These are phyloP conservation scores for Mormyrus hasselquistii DNA, from an alignment of 2,797 vertebrate genomes.

Conservation along the genomic window DNA sequence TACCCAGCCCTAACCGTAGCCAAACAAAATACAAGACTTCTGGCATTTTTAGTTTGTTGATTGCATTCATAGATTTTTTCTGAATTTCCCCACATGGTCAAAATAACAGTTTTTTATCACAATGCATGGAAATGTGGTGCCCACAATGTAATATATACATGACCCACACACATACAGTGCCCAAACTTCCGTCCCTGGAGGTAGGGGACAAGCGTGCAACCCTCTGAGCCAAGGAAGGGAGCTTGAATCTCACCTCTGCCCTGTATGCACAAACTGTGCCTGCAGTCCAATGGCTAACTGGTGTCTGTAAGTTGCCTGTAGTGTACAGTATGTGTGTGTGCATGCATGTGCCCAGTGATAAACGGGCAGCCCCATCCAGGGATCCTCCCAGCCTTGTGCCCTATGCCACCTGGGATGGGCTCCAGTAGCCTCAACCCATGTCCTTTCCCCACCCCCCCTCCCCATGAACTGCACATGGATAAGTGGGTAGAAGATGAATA, in stretches of 20 bases:
- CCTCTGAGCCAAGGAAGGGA: background rate
- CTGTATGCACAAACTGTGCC: background rate
- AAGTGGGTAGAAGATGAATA: background rate
- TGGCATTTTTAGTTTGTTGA: background rate
- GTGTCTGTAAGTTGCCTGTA: background rate
- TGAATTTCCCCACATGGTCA: background rate
- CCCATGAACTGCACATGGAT: background rate
- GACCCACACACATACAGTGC: background rate
- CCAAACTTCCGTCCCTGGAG: background rate
- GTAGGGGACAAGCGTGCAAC: background rate
- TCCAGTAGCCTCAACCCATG: background rate
- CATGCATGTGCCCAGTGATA: background rate
- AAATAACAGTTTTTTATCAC: background rate
- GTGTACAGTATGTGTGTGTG: background rate
- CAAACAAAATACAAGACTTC: background rate
- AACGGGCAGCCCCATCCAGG: background rate
- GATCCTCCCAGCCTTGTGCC: background rate
- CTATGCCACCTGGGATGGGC: background rate
- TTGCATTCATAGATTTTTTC: background rate
- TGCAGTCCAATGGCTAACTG: background rate
- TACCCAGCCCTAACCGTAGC: background rate
- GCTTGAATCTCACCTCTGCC: background rate
- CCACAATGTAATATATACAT: background rate
- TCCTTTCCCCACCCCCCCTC: background rate
- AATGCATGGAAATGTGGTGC: background rate